Percentiles rank a stretch among this genome's conserved stretches.
Conservation (phyloP, 2,888 invertebrate genomes). For the Sicus ferrugineus region DNA sequence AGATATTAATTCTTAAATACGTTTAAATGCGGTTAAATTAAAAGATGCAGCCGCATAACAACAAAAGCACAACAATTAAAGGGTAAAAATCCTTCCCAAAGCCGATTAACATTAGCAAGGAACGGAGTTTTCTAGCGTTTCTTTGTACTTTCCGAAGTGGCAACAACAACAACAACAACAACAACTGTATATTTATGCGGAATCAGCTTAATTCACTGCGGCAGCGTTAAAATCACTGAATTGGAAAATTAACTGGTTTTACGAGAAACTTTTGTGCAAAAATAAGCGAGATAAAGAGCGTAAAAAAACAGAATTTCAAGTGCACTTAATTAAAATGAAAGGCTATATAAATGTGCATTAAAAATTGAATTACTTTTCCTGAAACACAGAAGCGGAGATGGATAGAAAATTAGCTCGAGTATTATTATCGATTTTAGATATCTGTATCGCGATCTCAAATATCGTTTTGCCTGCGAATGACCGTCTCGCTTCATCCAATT, state of each 20-base stretch:
- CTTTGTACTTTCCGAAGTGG: not conserved
- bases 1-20: slow-evolving; percentile 33
- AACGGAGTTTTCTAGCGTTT: not conserved
- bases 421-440: no score
- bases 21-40: slow-evolving; percentile 33
- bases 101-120: not conserved
- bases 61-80: not conserved
- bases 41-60: slow-evolving; percentile 9
- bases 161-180: not conserved
- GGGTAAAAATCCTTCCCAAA: not conserved
- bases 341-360: not conserved
- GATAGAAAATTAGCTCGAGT: no score
- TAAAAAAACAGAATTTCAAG: not conserved
- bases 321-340: not conserved
- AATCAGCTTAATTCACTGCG: slow-evolving; percentile 27
- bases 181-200: slow-evolving; percentile 15
- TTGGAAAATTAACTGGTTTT: slow-evolving; percentile 29
- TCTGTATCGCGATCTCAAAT: no score
- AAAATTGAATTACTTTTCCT: not conserved
- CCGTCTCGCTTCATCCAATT: no score
- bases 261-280: not conserved
- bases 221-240: slow-evolving; percentile 19
- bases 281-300: not conserved
- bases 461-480: no score
- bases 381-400: not conserved